Evolutionary conservation across 2,888 invertebrate genomes (phyloP).

Genomic region (Branchipolynoe longqiensis): DNA sequence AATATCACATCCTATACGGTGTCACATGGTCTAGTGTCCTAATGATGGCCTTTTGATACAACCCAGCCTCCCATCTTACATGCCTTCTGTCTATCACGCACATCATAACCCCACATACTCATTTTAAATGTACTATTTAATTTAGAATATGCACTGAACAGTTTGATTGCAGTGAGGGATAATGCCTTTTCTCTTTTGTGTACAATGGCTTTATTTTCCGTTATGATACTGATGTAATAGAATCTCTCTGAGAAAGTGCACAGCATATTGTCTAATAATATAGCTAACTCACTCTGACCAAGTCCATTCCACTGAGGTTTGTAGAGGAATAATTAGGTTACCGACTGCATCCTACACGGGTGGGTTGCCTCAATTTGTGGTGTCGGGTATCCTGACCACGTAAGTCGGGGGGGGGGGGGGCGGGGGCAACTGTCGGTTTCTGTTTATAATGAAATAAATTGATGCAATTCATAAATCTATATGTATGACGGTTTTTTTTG

Average conservation of each 20-base stretch:
- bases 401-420: too few species aligned
- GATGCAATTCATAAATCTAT: slow-evolving; percentile 13
- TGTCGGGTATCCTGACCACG: too few species aligned
- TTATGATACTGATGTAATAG: slow-evolving; percentile 21
- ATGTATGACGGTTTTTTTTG: slow-evolving; percentile 23
- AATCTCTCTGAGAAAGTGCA: slow-evolving; percentile 24
- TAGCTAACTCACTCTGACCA: slow-evolving; percentile 34
- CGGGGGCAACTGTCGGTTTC: too few species aligned
- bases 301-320: slow-evolving; percentile 37
- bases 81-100: neutral
- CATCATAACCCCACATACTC: neutral
- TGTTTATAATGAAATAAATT: too few species aligned
- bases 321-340: too few species aligned
- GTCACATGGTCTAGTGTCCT: slow-evolving; percentile 18
- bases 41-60: slow-evolving; percentile 14
- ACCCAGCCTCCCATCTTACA: slow-evolving; percentile 36
- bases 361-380: too few species aligned
- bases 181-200: slow-evolving; percentile 8
- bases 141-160: slow-evolving; percentile 46
- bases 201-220: slow-evolving; percentile 45
- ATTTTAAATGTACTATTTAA: neutral
- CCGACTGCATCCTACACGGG: too few species aligned
- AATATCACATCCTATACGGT: slow-evolving; percentile 9
- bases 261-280: slow-evolving; percentile 38
- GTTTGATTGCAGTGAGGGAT: slow-evolving; percentile 22